Conservation (phyloP, 2,113 vertebrate species). For the Willisornis vidua region DNA sequence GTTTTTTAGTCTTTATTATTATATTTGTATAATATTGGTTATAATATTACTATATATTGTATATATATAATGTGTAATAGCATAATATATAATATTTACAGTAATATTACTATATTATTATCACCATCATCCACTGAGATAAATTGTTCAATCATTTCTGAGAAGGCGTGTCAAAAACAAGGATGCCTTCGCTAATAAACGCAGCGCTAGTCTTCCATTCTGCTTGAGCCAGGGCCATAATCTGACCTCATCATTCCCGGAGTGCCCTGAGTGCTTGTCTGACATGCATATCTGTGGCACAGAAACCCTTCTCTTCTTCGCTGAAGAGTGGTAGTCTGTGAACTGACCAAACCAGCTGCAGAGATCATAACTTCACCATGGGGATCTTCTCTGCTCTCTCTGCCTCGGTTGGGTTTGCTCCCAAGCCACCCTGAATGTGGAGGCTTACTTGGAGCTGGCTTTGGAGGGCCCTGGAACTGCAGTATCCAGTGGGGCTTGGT, state of each 20-base stretch:
- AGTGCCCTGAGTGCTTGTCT: background rate
- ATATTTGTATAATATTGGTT: no score
- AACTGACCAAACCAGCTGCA: background rate
- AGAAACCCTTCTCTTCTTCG: background rate
- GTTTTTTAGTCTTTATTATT: no score
- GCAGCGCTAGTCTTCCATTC: background rate
- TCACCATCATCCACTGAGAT: background rate
- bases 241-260: background rate
- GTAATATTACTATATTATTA: no score
- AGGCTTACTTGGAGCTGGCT: background rate
- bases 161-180: background rate
- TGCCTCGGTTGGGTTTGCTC: no score
- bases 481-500: background rate
- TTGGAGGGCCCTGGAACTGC: background rate
- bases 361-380: fast-evolving
- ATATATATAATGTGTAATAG: no score
- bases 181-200: background rate
- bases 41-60: no score
- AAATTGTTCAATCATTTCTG: background rate
- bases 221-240: background rate
- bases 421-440: background rate
- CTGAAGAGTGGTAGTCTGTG: background rate
- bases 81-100: no score
- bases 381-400: background rate
- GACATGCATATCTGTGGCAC: background rate